Base-by-base conservation (phyloP, 2,888 invertebrate genomes). In the Conops quadrifasciatus region DNA sequence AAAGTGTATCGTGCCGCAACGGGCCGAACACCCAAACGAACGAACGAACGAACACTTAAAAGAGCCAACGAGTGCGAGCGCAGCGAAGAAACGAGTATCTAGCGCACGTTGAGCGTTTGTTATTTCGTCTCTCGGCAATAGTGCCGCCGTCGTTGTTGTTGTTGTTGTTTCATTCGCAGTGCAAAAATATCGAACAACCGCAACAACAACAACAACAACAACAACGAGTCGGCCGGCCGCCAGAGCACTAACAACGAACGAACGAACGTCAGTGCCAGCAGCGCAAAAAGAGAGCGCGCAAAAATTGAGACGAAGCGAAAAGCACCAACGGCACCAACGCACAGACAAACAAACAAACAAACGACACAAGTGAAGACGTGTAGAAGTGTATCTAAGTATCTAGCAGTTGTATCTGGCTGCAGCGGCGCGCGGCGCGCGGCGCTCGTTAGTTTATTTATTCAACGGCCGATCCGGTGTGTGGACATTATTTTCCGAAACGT, bases 391-490 rank as follows among this genome's bases (percentile, higher is more conserved):
- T 69, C 58, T 69, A 58, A 72, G 60, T 66, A 66, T 66, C 66
- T 66, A 66, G 66, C 51, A 24, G 71, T 71, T 49, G 67, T 68
- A 59, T 64, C 68, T 68, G 64, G 13, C 45, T 28, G 64, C 58
- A 47, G n/a, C 69, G 21, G n/a, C 56, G 49, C 58, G n/a, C n/a
- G n/a, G n/a, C n/a, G 67, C 66, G 67, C 70, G 70, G 75, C 65
- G 74, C 74, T 73, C 71, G 75, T 77, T 77, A 81, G 78, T 83
- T 84, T 84, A 84, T 85, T 84, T 85, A 85, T 84, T 84, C 84
- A 82, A 81, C 83, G 85, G 82, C 82, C 81, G 84, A 85, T 83
- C 81, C 82, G 81, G 84, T 80, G 83, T 82, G 83, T 82, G 84
- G 84, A 84, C 85, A 84, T 82, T 84, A 81, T 81, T 84, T 83